Conservation (phyloP, 2,888 invertebrate genomes). For the Clusia tigrina region DNA sequence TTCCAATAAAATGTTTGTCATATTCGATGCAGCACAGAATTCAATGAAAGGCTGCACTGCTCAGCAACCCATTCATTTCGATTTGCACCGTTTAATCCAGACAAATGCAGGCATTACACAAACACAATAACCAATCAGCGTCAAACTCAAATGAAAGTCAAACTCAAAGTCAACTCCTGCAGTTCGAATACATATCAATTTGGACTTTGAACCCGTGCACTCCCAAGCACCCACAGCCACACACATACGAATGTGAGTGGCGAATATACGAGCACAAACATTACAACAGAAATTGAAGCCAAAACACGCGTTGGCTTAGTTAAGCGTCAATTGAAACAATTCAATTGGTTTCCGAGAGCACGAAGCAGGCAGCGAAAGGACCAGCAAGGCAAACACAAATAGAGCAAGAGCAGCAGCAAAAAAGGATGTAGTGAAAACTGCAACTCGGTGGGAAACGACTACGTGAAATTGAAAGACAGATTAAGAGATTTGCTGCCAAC, state of each 20-base stretch:
- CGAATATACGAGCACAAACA: too few species aligned
- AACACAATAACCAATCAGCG: conserved; percentile 17
- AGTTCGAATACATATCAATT: conserved; percentile 23
- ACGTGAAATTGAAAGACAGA: conserved; percentile 46
- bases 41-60: too few species aligned
- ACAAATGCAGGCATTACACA: conserved; percentile 17
- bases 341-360: conserved; percentile 41
- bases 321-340: conserved; percentile 49
- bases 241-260: not conserved
- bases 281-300: conserved; percentile 15
- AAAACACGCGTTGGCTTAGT: conserved; percentile 15
- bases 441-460: conserved; percentile 36
- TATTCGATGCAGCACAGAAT: too few species aligned
- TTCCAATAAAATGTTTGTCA: too few species aligned
- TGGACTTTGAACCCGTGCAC: conserved; percentile 12
- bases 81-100: conserved; percentile 9
- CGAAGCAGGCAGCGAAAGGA: not conserved
- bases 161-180: conserved; percentile 9
- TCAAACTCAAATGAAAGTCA: conserved; percentile 11
- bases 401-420: conserved; percentile 4
- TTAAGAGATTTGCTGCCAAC: conserved; percentile 47
- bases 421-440: not conserved
- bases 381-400: conserved; percentile 10
- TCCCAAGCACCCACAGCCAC: conserved; percentile 3
- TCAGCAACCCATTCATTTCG: too few species aligned